phyloP scores from a whole-genome alignment of 2,888 invertebrate species.

The Andrena bicolor region DNA sequence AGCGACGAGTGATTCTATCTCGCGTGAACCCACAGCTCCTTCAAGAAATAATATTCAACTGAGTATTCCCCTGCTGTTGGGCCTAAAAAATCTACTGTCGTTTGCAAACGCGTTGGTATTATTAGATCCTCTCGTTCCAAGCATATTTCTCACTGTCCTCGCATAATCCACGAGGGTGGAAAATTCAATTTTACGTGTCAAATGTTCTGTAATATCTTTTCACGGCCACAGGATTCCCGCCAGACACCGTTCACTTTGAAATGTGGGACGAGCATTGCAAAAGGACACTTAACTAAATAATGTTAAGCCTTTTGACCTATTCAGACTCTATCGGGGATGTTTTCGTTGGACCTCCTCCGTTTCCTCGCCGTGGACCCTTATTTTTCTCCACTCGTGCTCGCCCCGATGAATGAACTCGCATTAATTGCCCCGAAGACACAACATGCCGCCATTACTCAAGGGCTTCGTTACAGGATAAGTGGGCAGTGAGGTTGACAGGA shows the following conservation, averaged over 20 bases:
- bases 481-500: constrained; percentile 21
- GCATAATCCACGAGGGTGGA: background rate
- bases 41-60: background rate
- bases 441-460: constrained; percentile 79
- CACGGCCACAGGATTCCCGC: too few relatives aligned
- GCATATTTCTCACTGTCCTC: background rate
- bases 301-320: too few relatives aligned
- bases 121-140: background rate
- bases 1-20: background rate
- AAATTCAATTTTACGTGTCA: background rate
- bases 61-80: background rate
- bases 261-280: too few relatives aligned
- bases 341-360: too few relatives aligned
- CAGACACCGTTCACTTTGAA: too few relatives aligned
- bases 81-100: background rate
- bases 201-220: constrained; percentile 5
- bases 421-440: constrained; percentile 79
- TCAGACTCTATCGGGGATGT: too few relatives aligned
- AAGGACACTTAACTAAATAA: too few relatives aligned
- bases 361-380: too few relatives aligned
- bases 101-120: background rate
- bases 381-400: constrained; percentile 23
- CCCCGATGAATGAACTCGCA: constrained; percentile 71
- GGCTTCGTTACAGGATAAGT: constrained; percentile 64
- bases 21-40: background rate